Evolutionary conservation across 2,888 invertebrate genomes (phyloP), one percentile per base, ranked within the genome.

Genomic region (Coelopa pilipes): DNA sequence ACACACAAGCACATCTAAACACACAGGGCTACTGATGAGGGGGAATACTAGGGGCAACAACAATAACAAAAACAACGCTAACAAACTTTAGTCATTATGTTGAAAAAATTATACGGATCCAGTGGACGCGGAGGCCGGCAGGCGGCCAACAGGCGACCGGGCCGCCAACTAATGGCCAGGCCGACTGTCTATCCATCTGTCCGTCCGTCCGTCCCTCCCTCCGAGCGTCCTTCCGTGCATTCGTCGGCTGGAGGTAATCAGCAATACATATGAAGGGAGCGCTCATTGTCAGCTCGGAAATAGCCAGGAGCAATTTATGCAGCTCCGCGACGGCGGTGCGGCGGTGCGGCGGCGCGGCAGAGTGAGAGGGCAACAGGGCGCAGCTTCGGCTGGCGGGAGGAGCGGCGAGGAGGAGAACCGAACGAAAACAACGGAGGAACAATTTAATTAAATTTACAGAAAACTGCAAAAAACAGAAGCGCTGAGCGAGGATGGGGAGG

Each of bases 231-330:
- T 10, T 45, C n/a, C 34, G 34, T 45, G 21, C 24, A 15, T 60
- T 19, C 24, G 19, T 57, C 15, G 7, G 34, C 34, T n/a, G n/a
- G 24, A 34, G 24, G 45, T 34, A 62, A 62, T 12, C 45, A 62
- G 13, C 24, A 34, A 10, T 34, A 34, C 34, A 45, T 62, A 15
- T 7, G 34, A 19, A 34, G 34, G 62, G 34, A 67, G 55, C 12
- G 21, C 24, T 60, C 60, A 63, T 63, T 63, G 63, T 45, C 63
- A 66, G 34, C 57, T 15, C 73, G 21, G 59, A 57, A 74, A 74
- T 62, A 70, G 69, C 69, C 69, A 46, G 60, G 63, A 72, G 72
- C 72, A 57, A 67, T 72, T 59, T 72, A 67, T 67, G 67, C 34
- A 50, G 17, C 24, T 46, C 19, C 12, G 15, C 67, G 34, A 34